Conservation (phyloP, 2,113 vertebrate genomes). For the Ictidomys tridecemlineatus region DNA sequence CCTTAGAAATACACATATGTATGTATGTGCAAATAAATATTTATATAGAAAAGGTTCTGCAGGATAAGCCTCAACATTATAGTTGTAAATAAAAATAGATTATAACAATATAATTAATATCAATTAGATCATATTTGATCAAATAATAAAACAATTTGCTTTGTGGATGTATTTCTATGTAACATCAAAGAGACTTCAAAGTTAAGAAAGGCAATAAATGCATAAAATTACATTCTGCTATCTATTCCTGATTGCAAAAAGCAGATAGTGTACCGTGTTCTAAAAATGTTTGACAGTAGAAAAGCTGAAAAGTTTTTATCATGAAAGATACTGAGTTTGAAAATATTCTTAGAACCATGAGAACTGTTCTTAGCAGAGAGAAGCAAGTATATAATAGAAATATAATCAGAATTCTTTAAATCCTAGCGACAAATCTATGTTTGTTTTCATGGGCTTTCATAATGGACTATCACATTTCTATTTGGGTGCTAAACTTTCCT, state of each 20-base stretch:
- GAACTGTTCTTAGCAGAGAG: not conserved
- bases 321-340: conserved; percentile 56
- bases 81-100: not conserved
- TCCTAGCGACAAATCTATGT: not conserved
- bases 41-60: not conserved
- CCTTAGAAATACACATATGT: not conserved
- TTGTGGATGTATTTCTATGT: not conserved
- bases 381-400: not conserved
- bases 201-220: not conserved
- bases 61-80: not conserved
- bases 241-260: not conserved
- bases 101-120: not conserved
- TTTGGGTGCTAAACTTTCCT: conserved; percentile 1
- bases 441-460: not conserved
- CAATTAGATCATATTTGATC: not conserved
- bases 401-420: not conserved
- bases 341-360: not conserved
- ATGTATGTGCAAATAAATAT: not conserved
- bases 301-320: conserved; percentile 5
- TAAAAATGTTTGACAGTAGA: not conserved
- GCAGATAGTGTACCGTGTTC: not conserved
- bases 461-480: conserved; percentile 15
- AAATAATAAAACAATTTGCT: not conserved
- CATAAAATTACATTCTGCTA: not conserved
- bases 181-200: not conserved